Conservation (phyloP, 1,140 invertebrate species). For the Drosophila seguyi region DNA sequence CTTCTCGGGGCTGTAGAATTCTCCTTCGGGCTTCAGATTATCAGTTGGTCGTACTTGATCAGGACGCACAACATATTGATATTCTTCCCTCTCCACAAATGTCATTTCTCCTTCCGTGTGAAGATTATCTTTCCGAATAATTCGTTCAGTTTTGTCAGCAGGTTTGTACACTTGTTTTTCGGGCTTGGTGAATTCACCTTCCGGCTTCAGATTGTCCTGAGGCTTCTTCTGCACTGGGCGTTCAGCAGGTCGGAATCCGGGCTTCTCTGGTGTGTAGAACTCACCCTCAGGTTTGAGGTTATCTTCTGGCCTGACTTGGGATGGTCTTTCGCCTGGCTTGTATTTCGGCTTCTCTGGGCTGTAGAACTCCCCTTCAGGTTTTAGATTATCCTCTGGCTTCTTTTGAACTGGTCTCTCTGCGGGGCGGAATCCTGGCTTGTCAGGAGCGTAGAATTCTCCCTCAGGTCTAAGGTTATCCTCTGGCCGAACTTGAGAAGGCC, state of each 20-base stretch:
- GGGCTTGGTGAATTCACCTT: no score
- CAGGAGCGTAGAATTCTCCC: constrained; percentile 86
- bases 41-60: no score
- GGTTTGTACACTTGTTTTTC: no score
- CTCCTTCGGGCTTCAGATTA: no score
- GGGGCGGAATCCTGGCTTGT: constrained; percentile 79
- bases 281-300: constrained; percentile 86
- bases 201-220: constrained; percentile 41
- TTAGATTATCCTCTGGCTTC: constrained; percentile 87
- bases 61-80: no score
- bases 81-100: no score
- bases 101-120: no score
- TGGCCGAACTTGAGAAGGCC: constrained; percentile 86
- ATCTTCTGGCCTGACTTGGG: constrained; percentile 86
- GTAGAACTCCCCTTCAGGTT: constrained; percentile 86
- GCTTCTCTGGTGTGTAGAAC: constrained; percentile 86
- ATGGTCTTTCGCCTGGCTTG: constrained; percentile 85
- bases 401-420: constrained; percentile 87
- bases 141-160: no score
- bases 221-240: constrained; percentile 81
- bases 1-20: no score
- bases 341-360: constrained; percentile 77
- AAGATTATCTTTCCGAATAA: no score
- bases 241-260: constrained; percentile 84
- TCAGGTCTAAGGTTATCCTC: constrained; percentile 87